These are phyloP conservation scores for Porites lutea DNA, from an alignment of 64 coral and sea anemone genomes.

Conservation along the genomic window DNA sequence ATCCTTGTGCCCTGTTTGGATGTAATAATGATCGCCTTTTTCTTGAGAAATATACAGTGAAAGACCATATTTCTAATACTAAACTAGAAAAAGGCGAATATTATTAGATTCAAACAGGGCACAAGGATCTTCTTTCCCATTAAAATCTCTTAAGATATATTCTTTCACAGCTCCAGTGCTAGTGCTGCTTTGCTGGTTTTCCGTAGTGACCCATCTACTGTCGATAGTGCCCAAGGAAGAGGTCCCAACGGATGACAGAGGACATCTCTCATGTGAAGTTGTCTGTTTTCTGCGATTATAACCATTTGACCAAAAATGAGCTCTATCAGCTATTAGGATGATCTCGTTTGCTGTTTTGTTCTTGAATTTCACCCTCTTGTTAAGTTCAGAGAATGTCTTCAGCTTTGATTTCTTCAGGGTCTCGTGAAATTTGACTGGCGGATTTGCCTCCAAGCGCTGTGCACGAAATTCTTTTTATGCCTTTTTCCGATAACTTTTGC, in stretches of 20 bases:
- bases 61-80: too few species aligned
- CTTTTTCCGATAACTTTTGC: background rate
- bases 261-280: background rate
- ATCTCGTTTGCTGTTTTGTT: slow-evolving; percentile 1
- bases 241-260: background rate
- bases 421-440: slow-evolving; percentile 23
- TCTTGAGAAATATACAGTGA: too few species aligned
- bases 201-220: background rate
- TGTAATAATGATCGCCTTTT: too few species aligned
- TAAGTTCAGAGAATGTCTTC: slow-evolving; percentile 21
- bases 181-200: slow-evolving; percentile 5
- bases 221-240: slow-evolving; percentile 25
- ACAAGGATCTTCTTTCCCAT: too few species aligned
- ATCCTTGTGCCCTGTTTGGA: too few species aligned
- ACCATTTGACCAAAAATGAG: slow-evolving; percentile 31
- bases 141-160: background rate
- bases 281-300: slow-evolving; percentile 4
- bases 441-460: background rate
- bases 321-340: slow-evolving; percentile 11
- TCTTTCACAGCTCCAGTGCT: slow-evolving; percentile 16
- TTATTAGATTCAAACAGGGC: too few species aligned
- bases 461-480: background rate
- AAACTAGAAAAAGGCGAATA: too few species aligned
- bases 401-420: slow-evolving; percentile 13
- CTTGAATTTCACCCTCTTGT: slow-evolving; percentile 18